A percentile compares a stretch with the other conserved stretches of the same genome.
These are phyloP conservation scores for Dicrostonyx torquatus DNA, from an alignment of 2,797 vertebrate species.

Conservation along the genomic window DNA sequence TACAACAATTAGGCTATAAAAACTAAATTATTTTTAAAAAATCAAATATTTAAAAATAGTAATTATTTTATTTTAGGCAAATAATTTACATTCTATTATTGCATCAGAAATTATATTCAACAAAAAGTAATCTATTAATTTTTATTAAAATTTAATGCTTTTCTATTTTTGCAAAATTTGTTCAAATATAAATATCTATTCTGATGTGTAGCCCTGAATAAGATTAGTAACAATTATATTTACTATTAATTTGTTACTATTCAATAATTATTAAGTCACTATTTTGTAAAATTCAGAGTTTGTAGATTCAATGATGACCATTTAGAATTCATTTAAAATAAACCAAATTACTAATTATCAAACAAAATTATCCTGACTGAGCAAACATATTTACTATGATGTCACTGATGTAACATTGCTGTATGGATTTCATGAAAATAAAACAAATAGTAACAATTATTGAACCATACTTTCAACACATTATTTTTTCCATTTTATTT, in stretches of 20 bases:
- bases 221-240: slow-evolving; percentile 1
- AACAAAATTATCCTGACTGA: neutral
- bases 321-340: slow-evolving; percentile 9
- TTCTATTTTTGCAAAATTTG: slow-evolving; percentile 4
- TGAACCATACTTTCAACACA: neutral
- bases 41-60: neutral
- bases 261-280: neutral
- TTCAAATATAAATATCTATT: slow-evolving; percentile 9
- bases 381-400: neutral
- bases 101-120: neutral
- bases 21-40: slow-evolving; percentile 49
- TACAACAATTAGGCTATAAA: slow-evolving; percentile 3
- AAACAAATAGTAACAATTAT: neutral
- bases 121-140: neutral
- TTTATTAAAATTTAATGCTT: slow-evolving; percentile 50
- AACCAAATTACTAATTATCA: neutral
- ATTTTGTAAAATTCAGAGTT: slow-evolving; percentile 14
- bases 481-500: neutral
- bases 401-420: neutral
- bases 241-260: neutral
- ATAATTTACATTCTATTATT: neutral
- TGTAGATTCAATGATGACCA: neutral
- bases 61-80: slow-evolving; percentile 50
- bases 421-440: slow-evolving; percentile 16
- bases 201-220: neutral